Base-by-base conservation (phyloP, 2,888 invertebrate genomes). In the Diplazon laetatorius region DNA sequence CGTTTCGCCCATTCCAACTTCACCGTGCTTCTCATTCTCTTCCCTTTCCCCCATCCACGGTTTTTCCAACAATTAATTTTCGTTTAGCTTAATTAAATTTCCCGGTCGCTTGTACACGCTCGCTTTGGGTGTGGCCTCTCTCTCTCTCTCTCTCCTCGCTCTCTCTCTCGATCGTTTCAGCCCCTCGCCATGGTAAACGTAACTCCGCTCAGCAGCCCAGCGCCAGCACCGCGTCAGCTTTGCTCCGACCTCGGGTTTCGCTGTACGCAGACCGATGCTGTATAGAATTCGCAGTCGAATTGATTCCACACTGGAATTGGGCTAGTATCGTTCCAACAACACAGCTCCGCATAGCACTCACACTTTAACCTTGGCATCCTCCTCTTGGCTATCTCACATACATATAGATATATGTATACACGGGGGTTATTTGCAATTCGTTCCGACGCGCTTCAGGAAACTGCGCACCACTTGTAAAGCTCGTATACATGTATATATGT, bases 51-150 rank as follows among this genome's bases (percentile, higher is more conserved):
- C 55, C 22, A 46, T 65, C 6, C 57, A 74, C 78, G 63, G 76
- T 81, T 84, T 82, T 83, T 82, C 80, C 78, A 78, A 80, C 83
- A 82, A 84, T 84, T 83, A 84, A 82, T 84, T 82, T 82, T 83
- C 83, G 80, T 84, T 84, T 81, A 83, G 80, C 82, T 84, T 83
- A 84, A 84, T 84, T 84, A 82, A 83, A 84, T 84, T 83, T 79
- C 78, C 74, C 62, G 35, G 60, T 66, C 76, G 78, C 68, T 62
- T 73, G 63, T 39, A 63, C 37, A 44, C 63, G 46, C 57, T 37
- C 57, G 42, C 70, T 42, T 50, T 68, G 60, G 65, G 50, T 65
- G 68, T 52, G 68, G 55, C 69, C 59, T 59, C 60, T 65, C 37
- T 52, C 68, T 72, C 42, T 10, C 42, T 1, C n/a, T 42, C 42